Evolutionary conservation across 2,888 invertebrate genomes (phyloP), one percentile per base, ranked within the genome.

Genomic region (Bellardia pandia): DNA sequence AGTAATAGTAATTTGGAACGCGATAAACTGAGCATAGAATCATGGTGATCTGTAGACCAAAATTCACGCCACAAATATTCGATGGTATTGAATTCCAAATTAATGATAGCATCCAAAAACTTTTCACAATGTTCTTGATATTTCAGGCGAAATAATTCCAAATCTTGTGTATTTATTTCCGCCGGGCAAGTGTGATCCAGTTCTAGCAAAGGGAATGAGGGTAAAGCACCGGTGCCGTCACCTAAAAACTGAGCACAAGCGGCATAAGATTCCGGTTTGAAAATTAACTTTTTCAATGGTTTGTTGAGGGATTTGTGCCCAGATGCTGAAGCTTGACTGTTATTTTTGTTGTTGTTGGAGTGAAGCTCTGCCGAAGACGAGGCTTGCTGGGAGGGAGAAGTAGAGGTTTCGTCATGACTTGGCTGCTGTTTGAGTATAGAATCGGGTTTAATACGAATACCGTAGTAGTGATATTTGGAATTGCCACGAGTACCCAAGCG

Each of bases 381-480:
- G 2, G 56, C 1, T 48, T 33, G 72, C 48, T 76, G 78, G 51
- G 78, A 42, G 69, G 84, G 72, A 16, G 88, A 77, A 90, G 89
- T 37, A 89, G 89, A 85, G 91, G 89, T 83, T 93, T 94, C 90
- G 94, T 94, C 88, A 95, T 95, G 89, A 95, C 93, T 93, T 89
- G 71, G 78, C 62, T 82, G 93, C 85, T 95, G 95, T 90, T 91
- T 95, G 86, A 98, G 93, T 11, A 96, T 95, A 2, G 98, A 98
- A 85, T 96, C 96, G 0, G 98, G 97, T 94, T 99, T 99, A 82
- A 99, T 97, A 51, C 99, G 95, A 90, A 99, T 99, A 14, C 99
- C 99, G 94, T 99, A 99, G 94, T 99, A 99, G 94, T 99, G 99
- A 93, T 99, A 99, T 93, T 99, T 99, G 42, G 99, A 99, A 94